Evolutionary conservation across 2,113 vertebrate genomes (phyloP).

Genomic region (Xiphophorus hellerii): DNA sequence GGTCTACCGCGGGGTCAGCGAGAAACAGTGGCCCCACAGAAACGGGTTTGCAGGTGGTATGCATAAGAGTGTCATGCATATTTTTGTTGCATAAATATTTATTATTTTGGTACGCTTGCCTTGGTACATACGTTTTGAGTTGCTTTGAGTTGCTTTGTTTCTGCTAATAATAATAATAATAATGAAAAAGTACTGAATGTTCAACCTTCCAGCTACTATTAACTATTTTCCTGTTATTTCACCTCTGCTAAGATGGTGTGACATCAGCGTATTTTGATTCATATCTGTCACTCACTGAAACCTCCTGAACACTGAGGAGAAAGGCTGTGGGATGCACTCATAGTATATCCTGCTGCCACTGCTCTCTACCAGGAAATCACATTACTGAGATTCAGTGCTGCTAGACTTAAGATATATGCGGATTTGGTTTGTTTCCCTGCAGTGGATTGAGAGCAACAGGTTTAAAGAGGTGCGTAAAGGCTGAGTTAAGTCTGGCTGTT

Average conservation of each 20-base stretch:
- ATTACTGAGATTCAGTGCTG: background rate
- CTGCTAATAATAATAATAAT: too few relatives aligned
- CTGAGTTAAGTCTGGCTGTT: conserved; percentile 4
- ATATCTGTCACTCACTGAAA: background rate
- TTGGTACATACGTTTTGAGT: too few relatives aligned
- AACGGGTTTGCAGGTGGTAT: too few relatives aligned
- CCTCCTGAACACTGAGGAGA: background rate
- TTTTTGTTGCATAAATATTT: background rate
- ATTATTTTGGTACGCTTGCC: too few relatives aligned
- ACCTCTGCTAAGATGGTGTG: background rate
- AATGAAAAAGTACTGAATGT: background rate
- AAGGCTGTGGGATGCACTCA: background rate
- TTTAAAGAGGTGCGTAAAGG: conserved; percentile 3
- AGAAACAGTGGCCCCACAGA: background rate
- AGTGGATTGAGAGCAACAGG: background rate
- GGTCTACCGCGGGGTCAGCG: background rate
- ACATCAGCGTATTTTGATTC: background rate
- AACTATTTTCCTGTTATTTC: background rate
- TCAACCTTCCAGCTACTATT: background rate
- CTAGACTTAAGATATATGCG: background rate
- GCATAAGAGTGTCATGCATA: too few relatives aligned
- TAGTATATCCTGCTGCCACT: background rate
- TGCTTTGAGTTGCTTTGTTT: too few relatives aligned
- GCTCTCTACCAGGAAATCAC: background rate
- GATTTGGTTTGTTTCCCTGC: background rate